Base-by-base conservation (phyloP, 1,140 invertebrate species). In the Euwallacea fornicatus region DNA sequence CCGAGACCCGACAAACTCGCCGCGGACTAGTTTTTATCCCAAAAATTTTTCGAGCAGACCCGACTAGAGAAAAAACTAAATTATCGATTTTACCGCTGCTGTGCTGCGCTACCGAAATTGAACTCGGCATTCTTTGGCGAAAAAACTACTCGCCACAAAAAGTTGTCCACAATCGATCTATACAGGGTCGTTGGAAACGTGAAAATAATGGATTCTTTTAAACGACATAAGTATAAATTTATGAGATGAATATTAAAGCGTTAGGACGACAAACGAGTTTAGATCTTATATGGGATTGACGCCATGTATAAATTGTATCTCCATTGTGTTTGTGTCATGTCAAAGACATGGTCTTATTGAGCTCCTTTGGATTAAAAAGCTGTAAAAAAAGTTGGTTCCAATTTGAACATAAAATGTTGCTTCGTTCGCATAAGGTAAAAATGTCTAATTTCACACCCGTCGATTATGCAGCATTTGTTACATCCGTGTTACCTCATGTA, bases 1-100 rank as follows among this genome's bases (percentile, higher is more conserved):
- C 67, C 55, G 44, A 69, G 71, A 73, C 67, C 74, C 70, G 73
- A 73, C 71, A 73, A 78, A 77, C 78, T 76, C 76, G 76, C 77
- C 75, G 74, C 77, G 75, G 76, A 78, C 74, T 76, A 77, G 75
- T 77, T 77, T 77, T 77, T 77, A 72, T 74, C 73, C 75, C 46
- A 73, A 75, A 75, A 76, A 75, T 77, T 77, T 75, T 75, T 75
- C 74, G 74, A 75, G 66, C 71, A 72, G 64, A 62, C 67, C 67
- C 61, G 69, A 55, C 69, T 62, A 21, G 69, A 64, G 69, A 73
- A 77, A 77, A 77, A 73, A 76, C 71, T 71, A 75, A 77, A 77
- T 77, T 77, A 77, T 77, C 76, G 76, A 77, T 77, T 76, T 74
- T 66, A 74, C 70, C 66, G 72, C 74, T 67, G 69, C 72, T 75